Percentiles rank a stretch among this genome's conserved stretches.
Evolutionary conservation across 2,888 invertebrate species (phyloP).

Genomic region (Platycheirus albimanus): DNA sequence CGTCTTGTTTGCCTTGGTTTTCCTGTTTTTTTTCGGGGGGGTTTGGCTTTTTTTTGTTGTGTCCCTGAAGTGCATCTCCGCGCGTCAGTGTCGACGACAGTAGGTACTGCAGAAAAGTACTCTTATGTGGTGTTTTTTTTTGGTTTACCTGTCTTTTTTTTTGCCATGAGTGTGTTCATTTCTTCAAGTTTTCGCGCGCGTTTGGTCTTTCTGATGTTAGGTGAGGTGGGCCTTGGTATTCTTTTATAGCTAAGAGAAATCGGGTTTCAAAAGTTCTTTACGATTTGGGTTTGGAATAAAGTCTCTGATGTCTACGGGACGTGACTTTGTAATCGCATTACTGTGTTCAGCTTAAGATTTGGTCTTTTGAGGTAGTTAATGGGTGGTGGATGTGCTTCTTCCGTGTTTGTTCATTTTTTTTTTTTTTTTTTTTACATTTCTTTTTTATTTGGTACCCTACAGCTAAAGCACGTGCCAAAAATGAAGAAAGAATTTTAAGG

Average conservation of each 20-base stretch:
- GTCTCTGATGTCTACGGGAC: conserved; percentile 43
- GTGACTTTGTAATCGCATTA: conserved; percentile 47
- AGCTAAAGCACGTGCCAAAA: conserved; percentile 52
- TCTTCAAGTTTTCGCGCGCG: conserved; percentile 63
- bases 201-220: conserved; percentile 22
- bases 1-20: conserved; percentile 71
- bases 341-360: conserved; percentile 37
- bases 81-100: conserved; percentile 60
- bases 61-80: conserved; percentile 52
- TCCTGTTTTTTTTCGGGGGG: conserved; percentile 47
- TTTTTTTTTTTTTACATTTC: conserved; percentile 8
- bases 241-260: conserved; percentile 20
- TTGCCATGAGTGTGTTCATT: conserved; percentile 8
- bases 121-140: conserved; percentile 25
- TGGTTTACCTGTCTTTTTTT: conserved; percentile 10
- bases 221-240: background rate
- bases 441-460: background rate
- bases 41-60: conserved; percentile 13
- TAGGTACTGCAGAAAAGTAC: conserved; percentile 35
- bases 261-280: conserved; percentile 50
- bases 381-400: conserved; percentile 56
- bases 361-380: conserved; percentile 59
- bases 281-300: conserved; percentile 11
- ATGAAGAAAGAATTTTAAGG: conserved; percentile 29
- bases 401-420: conserved; percentile 35